A percentile compares a stretch with the other conserved stretches of the same genome.
phyloP scores from a whole-genome alignment of 2,888 invertebrate genomes.

The Drosophila nr. perissopoda region DNA sequence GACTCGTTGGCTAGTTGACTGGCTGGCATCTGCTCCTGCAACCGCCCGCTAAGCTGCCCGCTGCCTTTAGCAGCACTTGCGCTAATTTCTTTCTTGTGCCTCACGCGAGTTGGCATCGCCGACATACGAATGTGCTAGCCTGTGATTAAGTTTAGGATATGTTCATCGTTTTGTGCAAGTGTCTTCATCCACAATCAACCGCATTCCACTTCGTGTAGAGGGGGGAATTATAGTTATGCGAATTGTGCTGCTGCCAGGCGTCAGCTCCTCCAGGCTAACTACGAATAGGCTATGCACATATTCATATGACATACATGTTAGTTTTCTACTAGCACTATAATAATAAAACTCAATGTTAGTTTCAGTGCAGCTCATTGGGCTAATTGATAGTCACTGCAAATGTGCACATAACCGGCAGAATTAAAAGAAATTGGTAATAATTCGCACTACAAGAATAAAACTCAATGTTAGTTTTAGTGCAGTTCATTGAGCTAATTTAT shows the following conservation, averaged over 20 bases:
- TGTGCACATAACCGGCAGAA: not conserved
- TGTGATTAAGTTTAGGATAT: conserved; percentile 79
- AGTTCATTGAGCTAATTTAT: conserved; percentile 15
- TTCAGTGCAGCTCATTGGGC: conserved; percentile 38
- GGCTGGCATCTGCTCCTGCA: conserved; percentile 53
- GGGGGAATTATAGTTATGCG: conserved; percentile 9
- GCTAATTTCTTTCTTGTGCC: conserved; percentile 81
- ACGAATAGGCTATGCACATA: conserved; percentile 35
- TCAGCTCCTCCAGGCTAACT: conserved; percentile 32
- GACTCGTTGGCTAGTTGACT: not conserved
- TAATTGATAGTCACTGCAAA: conserved; percentile 4
- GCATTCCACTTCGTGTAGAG: not conserved
- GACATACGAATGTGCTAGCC: conserved; percentile 75
- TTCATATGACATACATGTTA: not conserved
- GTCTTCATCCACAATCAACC: conserved; percentile 58
- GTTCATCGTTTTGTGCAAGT: conserved; percentile 76
- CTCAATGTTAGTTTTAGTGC: conserved; percentile 58
- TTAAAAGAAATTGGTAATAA: not conserved
- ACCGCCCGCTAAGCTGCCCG: conserved; percentile 15
- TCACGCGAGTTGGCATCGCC: conserved; percentile 74
- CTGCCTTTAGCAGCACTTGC: conserved; percentile 31
- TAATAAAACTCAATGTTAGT: conserved; percentile 51
- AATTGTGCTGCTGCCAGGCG: conserved; percentile 38
- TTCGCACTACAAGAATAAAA: conserved; percentile 40
- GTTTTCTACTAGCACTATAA: conserved; percentile 36